These are phyloP conservation scores for Tenualosa thibaudeaui DNA, from an alignment of 2,797 vertebrate species.

Conservation along the genomic window DNA sequence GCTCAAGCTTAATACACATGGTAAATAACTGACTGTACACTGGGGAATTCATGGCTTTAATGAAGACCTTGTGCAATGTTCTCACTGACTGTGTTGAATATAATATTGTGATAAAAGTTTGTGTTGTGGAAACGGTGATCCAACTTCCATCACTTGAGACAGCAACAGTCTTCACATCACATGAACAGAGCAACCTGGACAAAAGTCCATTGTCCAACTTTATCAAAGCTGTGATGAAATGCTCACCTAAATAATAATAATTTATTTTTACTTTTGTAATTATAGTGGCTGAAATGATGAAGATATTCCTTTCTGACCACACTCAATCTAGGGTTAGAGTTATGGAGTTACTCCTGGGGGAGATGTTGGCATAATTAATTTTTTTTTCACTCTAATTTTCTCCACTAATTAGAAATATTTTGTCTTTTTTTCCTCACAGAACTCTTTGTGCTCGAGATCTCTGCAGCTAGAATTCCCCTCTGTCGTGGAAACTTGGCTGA, in stretches of 20 bases:
- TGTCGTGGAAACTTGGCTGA: not conserved
- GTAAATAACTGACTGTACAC: not conserved
- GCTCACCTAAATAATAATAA: not conserved
- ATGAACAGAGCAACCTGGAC: not conserved
- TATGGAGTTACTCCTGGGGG: not conserved
- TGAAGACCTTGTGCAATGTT: not conserved
- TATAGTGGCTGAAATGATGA: not conserved
- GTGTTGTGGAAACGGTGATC: not conserved
- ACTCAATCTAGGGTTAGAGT: too few species aligned
- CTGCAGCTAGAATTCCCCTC: not conserved
- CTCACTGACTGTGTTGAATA: not conserved
- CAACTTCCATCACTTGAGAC: not conserved
- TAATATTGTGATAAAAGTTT: not conserved
- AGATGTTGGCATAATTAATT: not conserved
- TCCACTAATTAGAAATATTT: not conserved
- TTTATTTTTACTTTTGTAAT: not conserved
- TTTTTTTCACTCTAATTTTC: not conserved
- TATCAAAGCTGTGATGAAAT: not conserved
- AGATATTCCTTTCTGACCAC: not conserved
- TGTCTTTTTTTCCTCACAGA: not conserved
- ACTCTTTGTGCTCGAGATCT: not conserved
- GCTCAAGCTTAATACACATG: not conserved
- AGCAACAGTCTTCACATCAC: not conserved
- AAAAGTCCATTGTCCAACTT: too few species aligned
- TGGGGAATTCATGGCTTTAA: not conserved